phyloP scores from a whole-genome alignment of 2,888 invertebrate genomes.

The Flexamia atlantica region DNA sequence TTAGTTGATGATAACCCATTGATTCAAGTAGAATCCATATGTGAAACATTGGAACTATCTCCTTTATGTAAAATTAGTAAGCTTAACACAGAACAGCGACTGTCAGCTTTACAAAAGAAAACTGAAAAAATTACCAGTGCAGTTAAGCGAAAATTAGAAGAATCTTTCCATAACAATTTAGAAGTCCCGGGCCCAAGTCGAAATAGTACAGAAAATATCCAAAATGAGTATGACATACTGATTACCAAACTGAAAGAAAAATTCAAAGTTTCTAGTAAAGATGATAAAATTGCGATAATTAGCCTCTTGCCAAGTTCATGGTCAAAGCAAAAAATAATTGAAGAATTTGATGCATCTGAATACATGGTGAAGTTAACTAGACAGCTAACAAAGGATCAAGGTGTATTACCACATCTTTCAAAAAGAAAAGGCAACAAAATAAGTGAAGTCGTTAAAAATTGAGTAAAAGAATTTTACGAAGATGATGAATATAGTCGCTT shows the following conservation, averaged over 20 bases:
- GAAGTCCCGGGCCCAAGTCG: neutral
- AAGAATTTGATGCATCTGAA: conserved; percentile 38
- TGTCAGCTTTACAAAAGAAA: conserved; percentile 25
- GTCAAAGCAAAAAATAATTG: conserved; percentile 17
- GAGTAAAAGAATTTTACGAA: conserved; percentile 38
- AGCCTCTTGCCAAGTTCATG: conserved; percentile 47
- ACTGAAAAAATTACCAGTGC: conserved; percentile 10
- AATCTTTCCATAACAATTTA: conserved; percentile 31
- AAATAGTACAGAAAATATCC: neutral
- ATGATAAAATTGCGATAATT: conserved; percentile 31
- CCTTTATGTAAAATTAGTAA: conserved; percentile 4
- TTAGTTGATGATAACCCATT: conserved; percentile 1
- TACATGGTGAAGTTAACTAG: conserved; percentile 31
- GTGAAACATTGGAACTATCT: conserved; percentile 25
- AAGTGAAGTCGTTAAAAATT: neutral
- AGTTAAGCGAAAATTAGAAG: conserved; percentile 28
- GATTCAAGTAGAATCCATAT: conserved; percentile 13
- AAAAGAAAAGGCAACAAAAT: conserved; percentile 36
- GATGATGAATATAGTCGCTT: conserved; percentile 45
- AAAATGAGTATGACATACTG: conserved; percentile 2
- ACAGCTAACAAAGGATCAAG: neutral
- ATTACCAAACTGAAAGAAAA: conserved; percentile 46
- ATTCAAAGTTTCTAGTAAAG: neutral
- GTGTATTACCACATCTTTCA: conserved; percentile 41
- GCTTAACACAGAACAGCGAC: neutral